A percentile compares a stretch with the other conserved stretches of the same genome.
These are phyloP conservation scores for Isichthys henryi DNA, from an alignment of 2,113 vertebrate species.

Conservation along the genomic window DNA sequence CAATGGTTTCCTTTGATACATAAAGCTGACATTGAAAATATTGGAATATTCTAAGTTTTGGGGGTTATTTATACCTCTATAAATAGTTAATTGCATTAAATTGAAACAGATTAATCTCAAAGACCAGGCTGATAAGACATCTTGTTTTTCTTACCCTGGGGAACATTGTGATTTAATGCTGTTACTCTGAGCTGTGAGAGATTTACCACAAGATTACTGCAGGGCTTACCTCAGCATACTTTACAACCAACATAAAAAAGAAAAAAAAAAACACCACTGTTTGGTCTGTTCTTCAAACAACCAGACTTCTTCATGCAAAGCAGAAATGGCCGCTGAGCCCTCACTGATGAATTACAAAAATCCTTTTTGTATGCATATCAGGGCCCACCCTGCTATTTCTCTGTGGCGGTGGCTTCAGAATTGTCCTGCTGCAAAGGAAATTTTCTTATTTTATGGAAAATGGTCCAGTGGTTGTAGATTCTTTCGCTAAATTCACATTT, in stretches of 20 bases:
- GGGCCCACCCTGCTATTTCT: neutral
- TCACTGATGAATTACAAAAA: neutral
- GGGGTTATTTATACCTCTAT: neutral
- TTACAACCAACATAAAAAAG: slow-evolving; percentile 40
- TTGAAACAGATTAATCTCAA: slow-evolving; percentile 14
- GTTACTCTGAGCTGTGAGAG: slow-evolving; percentile 43
- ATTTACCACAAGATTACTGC: slow-evolving; percentile 42
- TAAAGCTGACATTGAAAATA: too few species aligned
- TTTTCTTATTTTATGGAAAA: neutral
- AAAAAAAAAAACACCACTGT: slow-evolving; percentile 37
- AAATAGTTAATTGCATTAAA: slow-evolving; percentile 7
- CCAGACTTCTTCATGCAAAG: slow-evolving; percentile 36
- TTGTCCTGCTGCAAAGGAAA: neutral
- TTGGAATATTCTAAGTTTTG: neutral
- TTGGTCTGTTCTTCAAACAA: slow-evolving; percentile 45
- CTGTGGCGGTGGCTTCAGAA: neutral
- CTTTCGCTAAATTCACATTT: neutral
- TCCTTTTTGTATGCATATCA: neutral
- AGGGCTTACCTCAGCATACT: slow-evolving; percentile 32
- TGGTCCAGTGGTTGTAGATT: neutral
- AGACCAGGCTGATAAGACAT: slow-evolving; percentile 25
- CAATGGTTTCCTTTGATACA: neutral
- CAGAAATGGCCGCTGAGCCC: slow-evolving; percentile 7
- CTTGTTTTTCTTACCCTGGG: slow-evolving; percentile 32
- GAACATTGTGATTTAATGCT: slow-evolving; percentile 40